Percentiles rank a stretch among this genome's conserved stretches.
Conservation (phyloP, 2,888 invertebrate genomes). For the Erebia aethiops region DNA sequence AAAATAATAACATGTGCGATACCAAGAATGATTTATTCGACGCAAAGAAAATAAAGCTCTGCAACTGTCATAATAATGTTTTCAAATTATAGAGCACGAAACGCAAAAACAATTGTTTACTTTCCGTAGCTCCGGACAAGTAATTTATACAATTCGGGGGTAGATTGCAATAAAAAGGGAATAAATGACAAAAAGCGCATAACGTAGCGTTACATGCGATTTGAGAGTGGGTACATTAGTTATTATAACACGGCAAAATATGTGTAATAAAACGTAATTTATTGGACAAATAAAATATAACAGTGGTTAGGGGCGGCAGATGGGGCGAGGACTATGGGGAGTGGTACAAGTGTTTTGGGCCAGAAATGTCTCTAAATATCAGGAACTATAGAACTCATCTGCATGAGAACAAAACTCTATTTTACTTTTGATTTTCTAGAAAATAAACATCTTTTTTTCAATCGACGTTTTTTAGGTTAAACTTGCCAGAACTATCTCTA, state of each 20-base stretch:
- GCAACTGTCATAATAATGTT: conserved; percentile 31
- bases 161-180: conserved; percentile 67
- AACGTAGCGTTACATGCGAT: conserved; percentile 78
- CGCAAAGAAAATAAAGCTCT: conserved; percentile 13
- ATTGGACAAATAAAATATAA: conserved; percentile 83
- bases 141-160: conserved; percentile 52
- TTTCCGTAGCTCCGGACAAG: conserved; percentile 35
- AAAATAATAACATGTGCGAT: no score
- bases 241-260: conserved; percentile 84
- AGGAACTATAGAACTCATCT: no score
- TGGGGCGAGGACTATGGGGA: conserved; percentile 64
- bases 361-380: no score
- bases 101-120: conserved; percentile 29
- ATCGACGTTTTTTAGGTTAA: no score
- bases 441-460: no score
- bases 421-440: no score
- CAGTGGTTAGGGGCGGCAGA: conserved; percentile 81
- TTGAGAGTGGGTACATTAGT: conserved; percentile 82
- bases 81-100: conserved; percentile 30
- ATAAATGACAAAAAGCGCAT: conserved; percentile 74
- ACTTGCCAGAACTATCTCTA: no score
- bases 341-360: conserved; percentile 41
- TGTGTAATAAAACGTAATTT: conserved; percentile 84
- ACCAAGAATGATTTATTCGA: not conserved
- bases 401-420: no score